phyloP scores from a whole-genome alignment of 2,888 invertebrate genomes.

The Agriotes lineatus region DNA sequence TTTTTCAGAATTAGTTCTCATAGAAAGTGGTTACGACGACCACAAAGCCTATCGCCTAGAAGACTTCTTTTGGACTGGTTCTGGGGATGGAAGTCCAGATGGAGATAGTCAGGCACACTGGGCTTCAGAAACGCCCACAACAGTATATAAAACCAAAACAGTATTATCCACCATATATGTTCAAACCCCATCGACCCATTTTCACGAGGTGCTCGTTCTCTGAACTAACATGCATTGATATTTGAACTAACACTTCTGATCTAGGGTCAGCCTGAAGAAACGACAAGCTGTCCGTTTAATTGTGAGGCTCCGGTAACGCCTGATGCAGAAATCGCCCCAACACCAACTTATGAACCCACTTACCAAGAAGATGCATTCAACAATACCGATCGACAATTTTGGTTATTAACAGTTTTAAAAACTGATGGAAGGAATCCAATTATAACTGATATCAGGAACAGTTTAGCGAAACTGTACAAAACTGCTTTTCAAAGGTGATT shows the following conservation, averaged over 20 bases:
- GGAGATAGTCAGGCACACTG: conserved; percentile 61
- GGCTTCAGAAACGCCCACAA: conserved; percentile 68
- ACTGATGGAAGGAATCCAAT: conserved; percentile 67
- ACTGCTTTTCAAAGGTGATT: conserved; percentile 82
- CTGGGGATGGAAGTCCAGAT: conserved; percentile 80
- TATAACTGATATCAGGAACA: conserved; percentile 75
- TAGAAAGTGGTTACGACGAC: conserved; percentile 56
- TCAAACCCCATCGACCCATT: conserved; percentile 68
- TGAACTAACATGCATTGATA: conserved; percentile 8
- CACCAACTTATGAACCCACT: conserved; percentile 56
- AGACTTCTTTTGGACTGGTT: conserved; percentile 92
- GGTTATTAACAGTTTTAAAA: conserved; percentile 83
- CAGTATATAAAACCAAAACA: conserved; percentile 76
- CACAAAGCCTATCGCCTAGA: conserved; percentile 72
- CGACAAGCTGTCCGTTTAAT: conserved; percentile 70
- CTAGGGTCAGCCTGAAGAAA: conserved; percentile 48
- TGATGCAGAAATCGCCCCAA: conserved; percentile 69
- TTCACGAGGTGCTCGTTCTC: conserved; percentile 44
- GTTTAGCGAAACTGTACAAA: conserved; percentile 82
- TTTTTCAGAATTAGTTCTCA: conserved; percentile 55
- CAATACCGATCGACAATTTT: conserved; percentile 78
- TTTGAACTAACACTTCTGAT: too few species aligned
- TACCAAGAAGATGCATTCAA: conserved; percentile 47
- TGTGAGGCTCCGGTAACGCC: conserved; percentile 65
- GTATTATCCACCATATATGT: conserved; percentile 79